Percentiles rank a stretch among this genome's conserved stretches.
These are phyloP conservation scores for Macrosoma leucophasiata DNA, from an alignment of 2,888 invertebrate species.

Conservation along the genomic window DNA sequence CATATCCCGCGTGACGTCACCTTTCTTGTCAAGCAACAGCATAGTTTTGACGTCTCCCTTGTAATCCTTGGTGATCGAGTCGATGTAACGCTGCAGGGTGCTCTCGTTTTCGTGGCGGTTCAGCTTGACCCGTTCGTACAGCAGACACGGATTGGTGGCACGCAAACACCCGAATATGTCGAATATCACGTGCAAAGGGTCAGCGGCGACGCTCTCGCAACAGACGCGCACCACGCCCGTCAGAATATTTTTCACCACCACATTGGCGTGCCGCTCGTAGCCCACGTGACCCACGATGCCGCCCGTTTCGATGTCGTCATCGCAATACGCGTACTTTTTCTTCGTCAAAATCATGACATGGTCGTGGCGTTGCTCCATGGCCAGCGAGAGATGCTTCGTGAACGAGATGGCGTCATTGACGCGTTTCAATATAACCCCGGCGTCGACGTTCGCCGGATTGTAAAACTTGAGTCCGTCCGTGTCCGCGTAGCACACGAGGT, in stretches of 20 bases:
- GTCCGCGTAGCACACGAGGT: slow-evolving; percentile 1
- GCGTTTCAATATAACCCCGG: slow-evolving; percentile 1
- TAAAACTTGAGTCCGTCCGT: slow-evolving; percentile 4
- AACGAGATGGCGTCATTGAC: slow-evolving; percentile 4
- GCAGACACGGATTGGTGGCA: slow-evolving; percentile 1
- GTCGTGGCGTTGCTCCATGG: slow-evolving; percentile 3
- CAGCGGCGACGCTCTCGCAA: not conserved
- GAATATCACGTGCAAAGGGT: slow-evolving; percentile 1
- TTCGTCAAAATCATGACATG: slow-evolving; percentile 1
- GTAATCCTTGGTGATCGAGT: slow-evolving; percentile 4
- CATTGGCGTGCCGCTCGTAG: slow-evolving; percentile 1
- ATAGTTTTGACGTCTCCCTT: slow-evolving; percentile 1
- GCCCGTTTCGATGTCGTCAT: slow-evolving; percentile 1
- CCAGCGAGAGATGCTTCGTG: slow-evolving; percentile 2
- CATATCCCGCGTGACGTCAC: slow-evolving; percentile 3
- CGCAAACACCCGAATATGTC: slow-evolving; percentile 1
- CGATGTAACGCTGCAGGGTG: slow-evolving; percentile 3
- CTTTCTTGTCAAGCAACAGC: slow-evolving; percentile 3
- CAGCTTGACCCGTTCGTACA: slow-evolving; percentile 2
- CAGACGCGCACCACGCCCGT: slow-evolving; percentile 2
- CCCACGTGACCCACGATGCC: slow-evolving; percentile 2
- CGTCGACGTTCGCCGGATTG: slow-evolving; percentile 2
- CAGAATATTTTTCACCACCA: slow-evolving; percentile 1
- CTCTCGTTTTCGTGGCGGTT: slow-evolving; percentile 2
- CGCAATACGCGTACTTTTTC: slow-evolving; percentile 3